Percentiles rank a stretch among this genome's conserved stretches.
Evolutionary conservation across 2,113 vertebrate species (phyloP).

Genomic region (Parotia lawesii): DNA sequence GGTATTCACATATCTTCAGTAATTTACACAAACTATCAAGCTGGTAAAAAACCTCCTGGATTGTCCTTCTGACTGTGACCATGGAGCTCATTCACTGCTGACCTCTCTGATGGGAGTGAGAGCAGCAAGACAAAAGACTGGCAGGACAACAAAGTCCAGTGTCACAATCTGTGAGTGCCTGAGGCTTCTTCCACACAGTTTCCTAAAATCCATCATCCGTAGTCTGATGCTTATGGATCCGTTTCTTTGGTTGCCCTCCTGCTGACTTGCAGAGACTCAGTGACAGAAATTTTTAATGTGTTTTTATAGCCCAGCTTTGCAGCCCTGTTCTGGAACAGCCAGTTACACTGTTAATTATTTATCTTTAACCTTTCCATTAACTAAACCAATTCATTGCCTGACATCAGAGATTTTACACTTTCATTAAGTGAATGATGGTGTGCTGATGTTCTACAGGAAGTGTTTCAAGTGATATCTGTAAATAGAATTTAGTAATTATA

Average conservation of each 20-base stretch:
- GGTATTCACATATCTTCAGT: neutral
- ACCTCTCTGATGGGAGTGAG: neutral
- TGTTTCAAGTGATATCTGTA: neutral
- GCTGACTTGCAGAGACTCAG: neutral
- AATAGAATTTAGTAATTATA: neutral
- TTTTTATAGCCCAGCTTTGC: neutral
- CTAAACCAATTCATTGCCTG: constrained; percentile 19
- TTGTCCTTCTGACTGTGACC: neutral
- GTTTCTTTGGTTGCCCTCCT: neutral
- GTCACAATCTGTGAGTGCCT: neutral
- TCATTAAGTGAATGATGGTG: constrained; percentile 12
- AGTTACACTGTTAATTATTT: constrained; percentile 55
- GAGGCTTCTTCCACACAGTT: neutral
- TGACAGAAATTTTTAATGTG: neutral
- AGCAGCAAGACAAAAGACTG: neutral
- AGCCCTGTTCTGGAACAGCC: constrained; percentile 15
- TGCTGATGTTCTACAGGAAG: neutral
- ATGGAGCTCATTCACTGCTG: neutral
- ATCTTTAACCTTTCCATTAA: constrained; percentile 68
- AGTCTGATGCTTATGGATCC: neutral
- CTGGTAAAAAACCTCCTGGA: neutral
- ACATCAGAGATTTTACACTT: constrained; percentile 49
- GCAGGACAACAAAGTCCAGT: neutral
- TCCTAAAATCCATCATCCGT: neutral
- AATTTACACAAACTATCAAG: neutral